Conservation (phyloP, 2,113 vertebrate genomes). For the Cavia aperea region DNA sequence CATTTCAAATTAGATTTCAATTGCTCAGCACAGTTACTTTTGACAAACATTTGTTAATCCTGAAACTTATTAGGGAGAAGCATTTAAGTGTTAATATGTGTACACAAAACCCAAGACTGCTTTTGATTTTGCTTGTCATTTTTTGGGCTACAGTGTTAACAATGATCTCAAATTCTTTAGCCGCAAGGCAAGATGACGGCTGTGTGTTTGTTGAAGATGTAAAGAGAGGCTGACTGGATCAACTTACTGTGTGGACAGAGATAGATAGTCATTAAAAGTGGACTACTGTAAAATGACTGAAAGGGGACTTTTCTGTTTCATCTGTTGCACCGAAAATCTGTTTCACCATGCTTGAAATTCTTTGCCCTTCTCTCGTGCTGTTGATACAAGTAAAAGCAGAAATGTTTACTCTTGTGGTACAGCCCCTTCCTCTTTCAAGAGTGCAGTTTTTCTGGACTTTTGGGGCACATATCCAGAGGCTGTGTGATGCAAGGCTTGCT, state of each 20-base stretch:
- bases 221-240: background rate
- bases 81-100: slow-evolving; percentile 54
- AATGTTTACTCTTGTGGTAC: background rate
- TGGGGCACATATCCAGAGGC: background rate
- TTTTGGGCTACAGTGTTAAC: slow-evolving; percentile 21
- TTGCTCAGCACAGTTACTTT: slow-evolving; percentile 67
- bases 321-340: slow-evolving; percentile 36
- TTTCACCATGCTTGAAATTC: slow-evolving; percentile 51
- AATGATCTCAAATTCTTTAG: background rate
- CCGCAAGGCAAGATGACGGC: slow-evolving; percentile 19
- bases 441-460: background rate
- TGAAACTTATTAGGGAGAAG: slow-evolving; percentile 62
- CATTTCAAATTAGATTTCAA: slow-evolving; percentile 75
- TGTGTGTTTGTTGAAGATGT: slow-evolving; percentile 37
- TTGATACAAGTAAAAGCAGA: slow-evolving; percentile 28
- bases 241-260: slow-evolving; percentile 43
- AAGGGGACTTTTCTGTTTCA: slow-evolving; percentile 37
- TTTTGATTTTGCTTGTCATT: slow-evolving; percentile 50
- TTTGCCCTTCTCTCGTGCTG: slow-evolving; percentile 52
- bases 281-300: slow-evolving; percentile 52
- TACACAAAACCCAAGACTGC: slow-evolving; percentile 17
- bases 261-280: slow-evolving; percentile 51
- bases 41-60: slow-evolving; percentile 70
- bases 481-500: background rate
- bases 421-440: slow-evolving; percentile 24